Evolutionary conservation across 2,113 vertebrate genomes (phyloP).

Genomic region (Anthoscopus minutus): DNA sequence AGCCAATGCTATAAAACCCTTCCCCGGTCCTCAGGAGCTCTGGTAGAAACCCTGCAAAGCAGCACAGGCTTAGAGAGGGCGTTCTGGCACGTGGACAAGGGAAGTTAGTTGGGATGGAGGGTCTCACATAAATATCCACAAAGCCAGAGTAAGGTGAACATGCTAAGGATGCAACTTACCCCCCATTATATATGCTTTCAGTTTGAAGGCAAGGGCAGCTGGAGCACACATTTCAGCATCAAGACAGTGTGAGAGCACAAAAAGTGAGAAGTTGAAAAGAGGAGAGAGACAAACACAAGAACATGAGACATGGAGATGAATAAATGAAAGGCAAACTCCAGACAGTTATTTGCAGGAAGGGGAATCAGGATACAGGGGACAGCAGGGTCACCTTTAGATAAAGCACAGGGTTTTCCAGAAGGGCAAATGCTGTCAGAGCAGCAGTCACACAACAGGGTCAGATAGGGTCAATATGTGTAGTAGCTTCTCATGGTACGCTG

Average conservation of each 20-base stretch:
- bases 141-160: not conserved
- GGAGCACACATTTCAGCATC: slow-evolving; percentile 52
- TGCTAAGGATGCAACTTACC: slow-evolving; percentile 71
- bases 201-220: slow-evolving; percentile 76
- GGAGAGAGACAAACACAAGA: slow-evolving; percentile 55
- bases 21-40: not conserved
- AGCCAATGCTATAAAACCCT: not conserved
- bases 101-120: not conserved
- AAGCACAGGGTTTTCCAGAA: not conserved
- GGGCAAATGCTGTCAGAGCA: not conserved
- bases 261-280: not conserved
- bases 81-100: not conserved
- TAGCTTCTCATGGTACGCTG: not conserved
- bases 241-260: slow-evolving; percentile 33
- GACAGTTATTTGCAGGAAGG: not conserved
- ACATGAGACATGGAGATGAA: slow-evolving; percentile 23
- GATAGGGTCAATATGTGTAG: rapidly evolving
- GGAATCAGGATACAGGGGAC: not conserved
- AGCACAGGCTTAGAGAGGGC: not conserved
- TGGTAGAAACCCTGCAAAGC: not conserved
- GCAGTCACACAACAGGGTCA: not conserved
- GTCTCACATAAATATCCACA: not conserved
- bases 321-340: not conserved
- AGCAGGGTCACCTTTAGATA: not conserved
- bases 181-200: slow-evolving; percentile 71